Base-by-base conservation (phyloP, 2,888 invertebrate genomes). In the Helobdella robusta region DNA sequence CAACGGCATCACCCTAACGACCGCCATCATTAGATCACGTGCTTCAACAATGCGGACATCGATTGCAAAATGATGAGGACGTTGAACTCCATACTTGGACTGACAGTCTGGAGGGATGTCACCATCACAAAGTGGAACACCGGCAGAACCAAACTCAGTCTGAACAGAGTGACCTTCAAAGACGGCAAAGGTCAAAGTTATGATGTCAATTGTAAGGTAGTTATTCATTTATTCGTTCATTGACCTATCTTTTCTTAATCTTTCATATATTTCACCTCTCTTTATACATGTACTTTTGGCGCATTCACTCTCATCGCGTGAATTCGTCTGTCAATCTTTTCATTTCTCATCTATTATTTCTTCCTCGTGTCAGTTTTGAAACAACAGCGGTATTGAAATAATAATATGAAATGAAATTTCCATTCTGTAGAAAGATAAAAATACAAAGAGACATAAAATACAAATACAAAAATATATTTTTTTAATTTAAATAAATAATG, bases 21-120 rank as follows among this genome's bases (percentile, higher is more conserved):
- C n/a, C n/a, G n/a, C n/a, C n/a, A 28, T 73, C 11, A 30, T 2
- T 68, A 74, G 74, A 68, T 73, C 11, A 73, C 73, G 0, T 75
- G 76, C 67, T 76, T 79, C 69, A 78, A 78, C 69, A 74, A 78
- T 66, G 71, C 73, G 2, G 70, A 70, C 1, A 71, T 79, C 8
- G 75, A 76, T 52, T 68, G 72, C 3, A 71, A 74, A 3, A 68
- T 78, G 25, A 63, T 64, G 34, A 62, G 70, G 30, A 71, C 71
- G 0, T 67, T 79, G 65, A 68, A 71, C 56, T 70, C 68, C 4
- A 66, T 68, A 25, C 77, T 76, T 23, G 63, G 50, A 3, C 73
- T 79, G n/a, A 64, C 69, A 20, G 67, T 77, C 35, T 68, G 77
- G 68, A 61, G 68, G 34, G 75, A 73, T 23, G 76, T 71, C 67